Percentiles rank a stretch among this genome's conserved stretches.
Evolutionary conservation across 2,888 invertebrate species (phyloP).

Genomic region (Lobophora halterata): DNA sequence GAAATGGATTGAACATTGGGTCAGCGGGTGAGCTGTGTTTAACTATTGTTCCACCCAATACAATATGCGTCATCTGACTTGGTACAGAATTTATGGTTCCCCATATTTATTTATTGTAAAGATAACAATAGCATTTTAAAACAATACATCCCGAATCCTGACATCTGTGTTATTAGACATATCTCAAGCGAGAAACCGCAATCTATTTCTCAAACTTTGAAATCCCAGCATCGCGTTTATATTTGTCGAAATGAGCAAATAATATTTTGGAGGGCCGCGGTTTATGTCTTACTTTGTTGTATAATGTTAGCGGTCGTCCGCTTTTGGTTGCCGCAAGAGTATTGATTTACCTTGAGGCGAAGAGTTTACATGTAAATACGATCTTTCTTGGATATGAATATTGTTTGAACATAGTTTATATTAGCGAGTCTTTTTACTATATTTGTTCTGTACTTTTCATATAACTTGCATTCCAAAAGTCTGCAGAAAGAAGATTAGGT

Average conservation of each 20-base stretch:
- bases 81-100: constrained; percentile 50
- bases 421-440: background rate
- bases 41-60: constrained; percentile 52
- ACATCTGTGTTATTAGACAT: constrained; percentile 15
- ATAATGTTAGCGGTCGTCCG: constrained; percentile 42
- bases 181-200: constrained; percentile 28
- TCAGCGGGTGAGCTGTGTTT: constrained; percentile 39
- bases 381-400: constrained; percentile 6
- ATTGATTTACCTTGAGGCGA: constrained; percentile 61
- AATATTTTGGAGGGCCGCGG: constrained; percentile 42
- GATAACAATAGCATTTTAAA: constrained; percentile 13
- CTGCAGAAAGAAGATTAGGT: constrained; percentile 3
- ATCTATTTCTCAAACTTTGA: constrained; percentile 31
- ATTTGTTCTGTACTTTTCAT: constrained; percentile 1
- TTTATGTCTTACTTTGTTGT: constrained; percentile 49
- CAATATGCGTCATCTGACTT: constrained; percentile 51
- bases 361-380: constrained; percentile 42
- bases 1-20: constrained; percentile 26
- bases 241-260: constrained; percentile 39
- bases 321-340: constrained; percentile 51
- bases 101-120: constrained; percentile 19
- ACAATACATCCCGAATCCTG: constrained; percentile 8
- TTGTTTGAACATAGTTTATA: constrained; percentile 7
- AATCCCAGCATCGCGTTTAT: constrained; percentile 31
- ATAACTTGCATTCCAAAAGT: constrained; percentile 3